These are phyloP conservation scores for Tortrix viridana DNA, from an alignment of 2,888 invertebrate genomes.

Conservation along the genomic window DNA sequence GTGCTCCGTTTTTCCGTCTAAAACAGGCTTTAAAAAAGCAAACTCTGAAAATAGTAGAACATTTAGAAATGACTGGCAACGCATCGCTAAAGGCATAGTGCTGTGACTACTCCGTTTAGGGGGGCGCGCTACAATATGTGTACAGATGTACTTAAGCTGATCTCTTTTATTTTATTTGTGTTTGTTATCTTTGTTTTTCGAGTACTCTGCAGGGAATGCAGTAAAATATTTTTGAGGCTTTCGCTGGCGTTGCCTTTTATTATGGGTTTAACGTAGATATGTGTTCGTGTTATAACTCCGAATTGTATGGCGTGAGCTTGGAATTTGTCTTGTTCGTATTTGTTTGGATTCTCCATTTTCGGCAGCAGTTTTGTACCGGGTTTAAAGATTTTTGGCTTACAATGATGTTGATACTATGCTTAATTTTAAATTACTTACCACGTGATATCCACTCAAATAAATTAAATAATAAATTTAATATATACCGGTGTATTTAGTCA, in stretches of 20 bases:
- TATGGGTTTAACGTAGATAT: conserved; percentile 14
- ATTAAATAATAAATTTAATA: too few relatives aligned
- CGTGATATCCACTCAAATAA: too few relatives aligned
- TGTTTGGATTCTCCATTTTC: too few relatives aligned
- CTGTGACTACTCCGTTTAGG: conserved; percentile 46
- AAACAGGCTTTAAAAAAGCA: not conserved
- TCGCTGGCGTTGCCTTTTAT: conserved; percentile 17
- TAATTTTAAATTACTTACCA: too few relatives aligned
- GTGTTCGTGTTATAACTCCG: not conserved
- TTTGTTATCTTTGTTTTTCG: conserved; percentile 33
- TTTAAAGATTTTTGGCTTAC: too few relatives aligned
- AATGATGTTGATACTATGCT: too few relatives aligned
- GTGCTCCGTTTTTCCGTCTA: too few relatives aligned
- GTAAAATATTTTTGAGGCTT: conserved; percentile 31
- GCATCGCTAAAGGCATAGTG: conserved; percentile 38
- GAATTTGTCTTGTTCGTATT: not conserved
- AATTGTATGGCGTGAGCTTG: not conserved
- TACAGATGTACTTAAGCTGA: conserved; percentile 34
- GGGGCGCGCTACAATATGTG: conserved; percentile 36
- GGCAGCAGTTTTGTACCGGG: too few relatives aligned
- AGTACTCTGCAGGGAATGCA: conserved; percentile 25
- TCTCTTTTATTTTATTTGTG: conserved; percentile 34
- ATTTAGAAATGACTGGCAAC: conserved; percentile 11
- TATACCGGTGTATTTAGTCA: too few relatives aligned
- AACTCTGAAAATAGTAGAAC: not conserved